phyloP scores from a whole-genome alignment of 1,140 invertebrate genomes.

The Vanessa atalanta region DNA sequence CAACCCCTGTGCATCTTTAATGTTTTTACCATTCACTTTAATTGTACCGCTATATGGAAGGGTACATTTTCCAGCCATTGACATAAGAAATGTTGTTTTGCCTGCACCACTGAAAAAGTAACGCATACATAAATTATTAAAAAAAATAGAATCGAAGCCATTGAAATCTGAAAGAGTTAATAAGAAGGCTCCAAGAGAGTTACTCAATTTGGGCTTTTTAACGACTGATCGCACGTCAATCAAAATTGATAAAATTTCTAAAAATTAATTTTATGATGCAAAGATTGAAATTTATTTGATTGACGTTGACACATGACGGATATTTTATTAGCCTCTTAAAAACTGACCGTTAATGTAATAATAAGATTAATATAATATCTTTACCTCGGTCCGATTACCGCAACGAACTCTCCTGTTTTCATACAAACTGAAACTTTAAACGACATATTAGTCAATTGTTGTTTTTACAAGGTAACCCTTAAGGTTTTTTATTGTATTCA shows the following conservation, averaged over 20 bases:
- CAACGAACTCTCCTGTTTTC: slow-evolving; percentile 63
- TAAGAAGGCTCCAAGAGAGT: no score
- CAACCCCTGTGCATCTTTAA: slow-evolving; percentile 45
- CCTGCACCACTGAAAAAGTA: slow-evolving; percentile 64
- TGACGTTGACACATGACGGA: no score
- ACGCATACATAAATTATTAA: not conserved
- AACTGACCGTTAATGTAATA: no score
- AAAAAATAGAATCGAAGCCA: not conserved
- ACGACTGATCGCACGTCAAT: no score
- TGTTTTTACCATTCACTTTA: slow-evolving; percentile 49
- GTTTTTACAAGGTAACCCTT: not conserved
- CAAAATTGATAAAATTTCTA: no score
- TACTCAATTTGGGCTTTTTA: no score
- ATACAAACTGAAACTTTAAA: slow-evolving; percentile 63
- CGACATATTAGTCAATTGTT: not conserved
- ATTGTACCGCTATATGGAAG: slow-evolving; percentile 56
- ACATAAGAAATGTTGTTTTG: slow-evolving; percentile 70
- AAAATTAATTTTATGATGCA: no score
- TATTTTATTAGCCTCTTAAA: no score
- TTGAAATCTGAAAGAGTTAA: no score
- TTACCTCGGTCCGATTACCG: slow-evolving; percentile 72
- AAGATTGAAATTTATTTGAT: no score
- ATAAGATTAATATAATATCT: not conserved
- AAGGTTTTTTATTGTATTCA: slow-evolving; percentile 26
- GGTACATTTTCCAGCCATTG: slow-evolving; percentile 62